phyloP scores from a whole-genome alignment of 2,797 vertebrate genomes.

The Lepus oiostolus region DNA sequence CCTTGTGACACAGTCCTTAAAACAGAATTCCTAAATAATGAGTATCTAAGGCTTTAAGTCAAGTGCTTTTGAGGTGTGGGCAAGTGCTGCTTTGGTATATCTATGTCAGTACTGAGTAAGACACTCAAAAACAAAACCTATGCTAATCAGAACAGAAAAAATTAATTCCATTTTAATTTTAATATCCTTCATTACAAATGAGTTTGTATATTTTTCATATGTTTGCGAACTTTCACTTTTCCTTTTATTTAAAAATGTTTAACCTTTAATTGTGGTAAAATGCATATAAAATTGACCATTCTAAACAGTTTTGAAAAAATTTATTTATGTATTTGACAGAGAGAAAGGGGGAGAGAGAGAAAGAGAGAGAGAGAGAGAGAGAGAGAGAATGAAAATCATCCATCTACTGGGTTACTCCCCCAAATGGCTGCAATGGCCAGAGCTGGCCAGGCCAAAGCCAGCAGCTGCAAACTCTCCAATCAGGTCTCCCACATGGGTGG shows the following conservation, averaged over 20 bases:
- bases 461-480: too few relatives aligned
- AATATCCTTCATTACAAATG: not conserved
- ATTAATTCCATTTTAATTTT: not conserved
- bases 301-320: too few relatives aligned
- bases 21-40: not conserved
- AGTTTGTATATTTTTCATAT: not conserved
- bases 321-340: too few relatives aligned
- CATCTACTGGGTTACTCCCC: too few relatives aligned
- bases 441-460: too few relatives aligned
- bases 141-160: not conserved
- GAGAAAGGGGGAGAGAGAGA: too few relatives aligned
- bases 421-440: too few relatives aligned
- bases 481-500: too few relatives aligned
- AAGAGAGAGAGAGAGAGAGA: too few relatives aligned
- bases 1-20: not conserved
- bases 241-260: not conserved
- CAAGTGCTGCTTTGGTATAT: not conserved
- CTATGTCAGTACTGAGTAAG: not conserved
- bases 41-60: not conserved
- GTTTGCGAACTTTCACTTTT: not conserved
- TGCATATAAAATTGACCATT: not conserved
- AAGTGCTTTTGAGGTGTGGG: not conserved
- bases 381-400: too few relatives aligned
- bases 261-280: conserved; percentile 5
- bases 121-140: not conserved